Conservation (phyloP, 2,113 vertebrate genomes). For the Acanthochromis polyacanthus region DNA sequence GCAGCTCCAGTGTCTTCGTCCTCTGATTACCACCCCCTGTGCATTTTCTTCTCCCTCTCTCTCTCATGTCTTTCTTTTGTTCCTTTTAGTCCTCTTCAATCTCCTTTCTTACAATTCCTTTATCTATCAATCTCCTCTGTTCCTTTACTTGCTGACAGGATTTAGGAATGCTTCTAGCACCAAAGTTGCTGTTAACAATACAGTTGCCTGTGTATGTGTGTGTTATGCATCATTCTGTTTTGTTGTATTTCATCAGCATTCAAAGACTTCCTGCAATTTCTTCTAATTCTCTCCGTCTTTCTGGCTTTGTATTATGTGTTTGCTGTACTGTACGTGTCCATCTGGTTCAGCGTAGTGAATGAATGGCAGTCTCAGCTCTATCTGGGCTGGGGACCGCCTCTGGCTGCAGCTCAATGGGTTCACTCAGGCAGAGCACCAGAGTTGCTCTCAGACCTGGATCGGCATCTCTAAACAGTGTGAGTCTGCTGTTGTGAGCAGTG, state of each 20-base stretch:
- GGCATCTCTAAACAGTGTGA: slow-evolving; percentile 32
- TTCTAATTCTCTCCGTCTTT: no score
- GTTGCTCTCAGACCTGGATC: slow-evolving; percentile 28
- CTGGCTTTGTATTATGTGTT: neutral
- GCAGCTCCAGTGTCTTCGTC: slow-evolving; percentile 12
- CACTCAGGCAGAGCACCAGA: slow-evolving; percentile 17
- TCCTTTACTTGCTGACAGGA: slow-evolving; percentile 1
- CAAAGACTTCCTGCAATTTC: neutral
- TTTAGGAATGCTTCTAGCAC: neutral
- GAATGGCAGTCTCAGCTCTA: slow-evolving; percentile 4
- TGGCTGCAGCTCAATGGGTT: slow-evolving; percentile 12
- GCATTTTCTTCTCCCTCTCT: neutral
- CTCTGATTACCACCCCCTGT: slow-evolving; percentile 4
- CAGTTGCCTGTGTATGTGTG: neutral
- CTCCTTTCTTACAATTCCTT: neutral
- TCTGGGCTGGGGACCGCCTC: slow-evolving; percentile 17
- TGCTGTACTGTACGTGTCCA: slow-evolving; percentile 12
- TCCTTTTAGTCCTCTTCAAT: slow-evolving; percentile 5
- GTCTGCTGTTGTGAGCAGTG: neutral
- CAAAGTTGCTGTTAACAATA: neutral
- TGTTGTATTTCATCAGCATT: neutral
- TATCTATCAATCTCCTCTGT: neutral
- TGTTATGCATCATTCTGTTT: neutral
- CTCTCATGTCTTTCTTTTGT: slow-evolving; percentile 13
- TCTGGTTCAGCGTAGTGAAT: slow-evolving; percentile 22